Evolutionary conservation across 1,140 invertebrate species (phyloP).

Genomic region (Bombus vancouverensis): DNA sequence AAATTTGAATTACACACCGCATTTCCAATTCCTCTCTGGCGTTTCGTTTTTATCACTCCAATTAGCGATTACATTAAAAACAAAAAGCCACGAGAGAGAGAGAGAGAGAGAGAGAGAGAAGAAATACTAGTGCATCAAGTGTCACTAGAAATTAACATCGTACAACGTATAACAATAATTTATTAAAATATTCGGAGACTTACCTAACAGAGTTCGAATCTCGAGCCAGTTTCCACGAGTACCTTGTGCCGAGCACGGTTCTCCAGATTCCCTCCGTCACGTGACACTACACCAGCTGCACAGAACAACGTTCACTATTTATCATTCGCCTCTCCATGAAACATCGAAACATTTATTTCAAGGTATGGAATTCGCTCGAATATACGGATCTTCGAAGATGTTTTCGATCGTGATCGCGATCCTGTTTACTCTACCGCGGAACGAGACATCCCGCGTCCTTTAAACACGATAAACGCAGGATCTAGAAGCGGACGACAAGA

Average conservation of each 20-base stretch:
- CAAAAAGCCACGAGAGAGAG: neutral
- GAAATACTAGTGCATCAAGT: too few relatives aligned
- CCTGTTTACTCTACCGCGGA: neutral
- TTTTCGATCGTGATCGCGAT: neutral
- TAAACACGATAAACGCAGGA: neutral
- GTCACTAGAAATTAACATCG: neutral
- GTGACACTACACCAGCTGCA: constrained; percentile 64
- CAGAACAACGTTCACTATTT: constrained; percentile 55
- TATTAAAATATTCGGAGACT: neutral
- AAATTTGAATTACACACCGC: constrained; percentile 35
- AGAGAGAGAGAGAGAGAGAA: too few relatives aligned
- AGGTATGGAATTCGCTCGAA: neutral
- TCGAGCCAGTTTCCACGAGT: constrained; percentile 46
- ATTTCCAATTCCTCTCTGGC: constrained; percentile 2
- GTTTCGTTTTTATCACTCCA: neutral
- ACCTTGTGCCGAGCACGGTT: constrained; percentile 19
- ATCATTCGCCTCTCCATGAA: constrained; percentile 10
- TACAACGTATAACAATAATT: neutral
- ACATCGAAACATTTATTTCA: neutral
- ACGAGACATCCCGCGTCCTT: constrained; percentile 8
- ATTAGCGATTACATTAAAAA: neutral
- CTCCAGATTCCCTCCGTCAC: constrained; percentile 40
- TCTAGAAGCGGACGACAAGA: neutral
- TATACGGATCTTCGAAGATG: neutral
- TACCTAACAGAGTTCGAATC: constrained; percentile 47